A percentile compares a stretch with the other conserved stretches of the same genome.
These are phyloP conservation scores for Lithosia quadra DNA, from an alignment of 2,888 invertebrate species.

Conservation along the genomic window DNA sequence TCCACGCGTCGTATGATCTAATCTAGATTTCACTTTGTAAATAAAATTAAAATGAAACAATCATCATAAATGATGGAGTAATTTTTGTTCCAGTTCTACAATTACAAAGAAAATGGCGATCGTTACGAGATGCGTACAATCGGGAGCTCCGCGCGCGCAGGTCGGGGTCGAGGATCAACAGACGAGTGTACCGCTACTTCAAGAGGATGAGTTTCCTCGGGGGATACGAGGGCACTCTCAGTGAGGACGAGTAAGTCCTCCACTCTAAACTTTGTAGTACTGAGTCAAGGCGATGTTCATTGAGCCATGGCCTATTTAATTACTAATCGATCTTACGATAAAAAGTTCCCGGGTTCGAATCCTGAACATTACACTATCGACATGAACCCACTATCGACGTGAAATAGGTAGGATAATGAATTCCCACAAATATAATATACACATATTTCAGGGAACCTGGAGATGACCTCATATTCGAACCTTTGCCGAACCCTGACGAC, in stretches of 20 bases:
- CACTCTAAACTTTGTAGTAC: neutral
- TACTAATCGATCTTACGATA: too few species aligned
- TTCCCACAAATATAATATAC: neutral
- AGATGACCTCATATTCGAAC: slow-evolving; percentile 37
- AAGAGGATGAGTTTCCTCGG: slow-evolving; percentile 78
- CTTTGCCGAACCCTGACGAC: slow-evolving; percentile 31
- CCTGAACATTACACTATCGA: too few species aligned
- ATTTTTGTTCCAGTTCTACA: slow-evolving; percentile 68
- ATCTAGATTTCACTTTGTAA: too few species aligned
- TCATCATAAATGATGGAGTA: too few species aligned
- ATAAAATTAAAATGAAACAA: too few species aligned
- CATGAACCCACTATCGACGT: too few species aligned
- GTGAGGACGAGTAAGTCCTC: slow-evolving; percentile 68
- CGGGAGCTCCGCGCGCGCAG: slow-evolving; percentile 73
- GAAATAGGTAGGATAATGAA: too few species aligned
- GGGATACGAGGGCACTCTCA: slow-evolving; percentile 71
- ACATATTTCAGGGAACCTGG: slow-evolving; percentile 40
- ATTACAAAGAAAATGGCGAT: slow-evolving; percentile 81
- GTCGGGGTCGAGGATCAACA: slow-evolving; percentile 60
- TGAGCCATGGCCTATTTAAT: neutral
- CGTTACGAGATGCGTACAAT: slow-evolving; percentile 79
- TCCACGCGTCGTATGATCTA: too few species aligned
- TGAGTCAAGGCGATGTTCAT: neutral
- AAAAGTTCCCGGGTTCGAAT: too few species aligned
- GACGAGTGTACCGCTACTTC: slow-evolving; percentile 78